These are phyloP conservation scores for Bunonema sp. DNA, from an alignment of 2,888 invertebrate genomes.

Conservation along the genomic window DNA sequence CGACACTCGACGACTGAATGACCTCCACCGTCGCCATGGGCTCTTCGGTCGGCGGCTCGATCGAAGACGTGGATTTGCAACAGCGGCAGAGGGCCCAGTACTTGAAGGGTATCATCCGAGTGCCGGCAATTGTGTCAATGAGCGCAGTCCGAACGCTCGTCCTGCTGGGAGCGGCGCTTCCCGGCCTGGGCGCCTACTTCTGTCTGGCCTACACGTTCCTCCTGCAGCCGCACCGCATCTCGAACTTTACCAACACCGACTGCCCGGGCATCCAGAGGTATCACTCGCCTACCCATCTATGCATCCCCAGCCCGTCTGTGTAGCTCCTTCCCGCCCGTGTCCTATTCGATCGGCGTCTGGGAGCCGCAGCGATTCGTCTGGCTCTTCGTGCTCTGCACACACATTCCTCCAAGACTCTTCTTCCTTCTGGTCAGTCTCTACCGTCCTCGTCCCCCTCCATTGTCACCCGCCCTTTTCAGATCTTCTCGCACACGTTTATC, in stretches of 20 bases:
- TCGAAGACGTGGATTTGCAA: no score
- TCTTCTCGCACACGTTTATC: no score
- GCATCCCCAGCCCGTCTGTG: conserved; percentile 2
- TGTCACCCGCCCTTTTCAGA: no score
- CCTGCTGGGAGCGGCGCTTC: conserved; percentile 28
- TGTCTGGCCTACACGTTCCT: conserved; percentile 34
- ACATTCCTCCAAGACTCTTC: conserved; percentile 31
- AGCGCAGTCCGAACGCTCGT: conserved; percentile 18
- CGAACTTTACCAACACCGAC: neutral
- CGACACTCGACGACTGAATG: no score
- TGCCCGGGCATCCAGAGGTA: conserved; percentile 1
- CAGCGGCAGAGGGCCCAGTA: no score
- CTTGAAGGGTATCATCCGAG: no score
- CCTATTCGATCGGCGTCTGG: conserved; percentile 40
- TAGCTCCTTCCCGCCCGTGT: conserved; percentile 35
- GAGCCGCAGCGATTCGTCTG: conserved; percentile 36
- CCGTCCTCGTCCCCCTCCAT: no score
- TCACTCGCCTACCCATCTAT: neutral
- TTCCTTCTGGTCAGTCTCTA: conserved; percentile 24
- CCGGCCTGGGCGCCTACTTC: conserved; percentile 37
- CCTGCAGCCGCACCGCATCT: conserved; percentile 14
- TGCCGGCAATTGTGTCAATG: no score
- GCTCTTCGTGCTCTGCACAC: conserved; percentile 32
- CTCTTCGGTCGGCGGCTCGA: no score
- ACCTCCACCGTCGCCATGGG: no score